Percentiles rank a stretch among this genome's conserved stretches.
phyloP scores from a whole-genome alignment of 1,140 invertebrate genomes.

The Batillaria attramentaria region DNA sequence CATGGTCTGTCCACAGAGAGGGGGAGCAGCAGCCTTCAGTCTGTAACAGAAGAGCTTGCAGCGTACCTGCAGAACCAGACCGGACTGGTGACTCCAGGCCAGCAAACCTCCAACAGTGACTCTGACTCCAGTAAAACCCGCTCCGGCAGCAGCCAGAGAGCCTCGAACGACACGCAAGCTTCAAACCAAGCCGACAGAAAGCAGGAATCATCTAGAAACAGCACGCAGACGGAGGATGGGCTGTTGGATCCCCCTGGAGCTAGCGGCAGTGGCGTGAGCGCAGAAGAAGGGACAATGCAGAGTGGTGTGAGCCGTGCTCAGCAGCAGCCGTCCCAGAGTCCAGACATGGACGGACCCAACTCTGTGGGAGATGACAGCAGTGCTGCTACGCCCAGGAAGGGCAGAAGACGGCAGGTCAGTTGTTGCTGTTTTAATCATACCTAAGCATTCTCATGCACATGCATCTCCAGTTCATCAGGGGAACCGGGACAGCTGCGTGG shows the following conservation, averaged over 20 bases:
- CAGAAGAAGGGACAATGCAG: neutral
- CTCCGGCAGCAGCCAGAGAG: neutral
- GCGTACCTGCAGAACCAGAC: slow-evolving; percentile 35
- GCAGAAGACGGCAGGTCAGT: slow-evolving; percentile 3
- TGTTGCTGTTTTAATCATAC: neutral
- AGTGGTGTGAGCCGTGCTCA: neutral
- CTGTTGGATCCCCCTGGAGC: neutral
- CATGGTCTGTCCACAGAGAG: too few relatives aligned
- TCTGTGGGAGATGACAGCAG: slow-evolving; percentile 7
- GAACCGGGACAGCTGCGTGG: too few relatives aligned
- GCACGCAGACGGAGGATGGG: too few relatives aligned
- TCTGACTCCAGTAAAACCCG: slow-evolving; percentile 10
- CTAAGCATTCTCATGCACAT: neutral
- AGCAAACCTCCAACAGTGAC: neutral
- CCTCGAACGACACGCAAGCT: neutral
- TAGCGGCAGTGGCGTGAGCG: neutral
- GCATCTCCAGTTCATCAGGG: too few relatives aligned
- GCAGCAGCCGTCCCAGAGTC: slow-evolving; percentile 14
- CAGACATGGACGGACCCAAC: neutral
- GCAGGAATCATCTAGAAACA: neutral
- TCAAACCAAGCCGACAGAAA: neutral
- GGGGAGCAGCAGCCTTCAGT: slow-evolving; percentile 9
- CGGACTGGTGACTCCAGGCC: slow-evolving; percentile 24
- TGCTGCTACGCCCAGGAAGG: neutral
- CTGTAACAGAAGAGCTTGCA: slow-evolving; percentile 30